phyloP scores from a whole-genome alignment of 2,113 vertebrate species.

The Drymodes brunneopygia region DNA sequence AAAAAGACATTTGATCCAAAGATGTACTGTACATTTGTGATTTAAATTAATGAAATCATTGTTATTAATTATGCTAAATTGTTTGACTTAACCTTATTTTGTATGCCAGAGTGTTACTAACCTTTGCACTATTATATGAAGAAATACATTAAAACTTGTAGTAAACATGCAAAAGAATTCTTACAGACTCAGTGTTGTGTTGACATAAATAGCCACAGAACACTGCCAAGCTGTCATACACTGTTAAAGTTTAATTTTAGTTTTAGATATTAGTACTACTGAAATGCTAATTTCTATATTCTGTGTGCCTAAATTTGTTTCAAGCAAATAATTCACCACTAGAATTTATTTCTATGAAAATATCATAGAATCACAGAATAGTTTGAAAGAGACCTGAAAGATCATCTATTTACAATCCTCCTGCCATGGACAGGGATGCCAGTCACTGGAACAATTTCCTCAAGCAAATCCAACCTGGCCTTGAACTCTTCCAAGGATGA shows the following conservation, averaged over 20 bases:
- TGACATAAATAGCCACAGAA: neutral
- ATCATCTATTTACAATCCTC: neutral
- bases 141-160: neutral
- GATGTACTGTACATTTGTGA: neutral
- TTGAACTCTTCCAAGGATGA: neutral
- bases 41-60: neutral
- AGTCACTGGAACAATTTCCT: neutral
- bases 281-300: neutral
- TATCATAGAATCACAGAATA: neutral
- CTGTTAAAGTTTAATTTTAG: neutral
- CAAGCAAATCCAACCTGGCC: neutral
- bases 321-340: neutral
- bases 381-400: neutral
- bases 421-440: neutral
- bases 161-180: neutral
- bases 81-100: neutral
- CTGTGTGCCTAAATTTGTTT: neutral
- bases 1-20: neutral
- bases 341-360: neutral
- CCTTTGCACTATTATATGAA: neutral
- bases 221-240: neutral
- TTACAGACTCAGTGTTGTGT: neutral
- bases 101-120: neutral
- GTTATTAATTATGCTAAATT: neutral
- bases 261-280: neutral